A percentile compares a stretch with the other conserved stretches of the same genome.
Conservation (phyloP, 2,888 invertebrate genomes). For the Escarpia spicata region DNA sequence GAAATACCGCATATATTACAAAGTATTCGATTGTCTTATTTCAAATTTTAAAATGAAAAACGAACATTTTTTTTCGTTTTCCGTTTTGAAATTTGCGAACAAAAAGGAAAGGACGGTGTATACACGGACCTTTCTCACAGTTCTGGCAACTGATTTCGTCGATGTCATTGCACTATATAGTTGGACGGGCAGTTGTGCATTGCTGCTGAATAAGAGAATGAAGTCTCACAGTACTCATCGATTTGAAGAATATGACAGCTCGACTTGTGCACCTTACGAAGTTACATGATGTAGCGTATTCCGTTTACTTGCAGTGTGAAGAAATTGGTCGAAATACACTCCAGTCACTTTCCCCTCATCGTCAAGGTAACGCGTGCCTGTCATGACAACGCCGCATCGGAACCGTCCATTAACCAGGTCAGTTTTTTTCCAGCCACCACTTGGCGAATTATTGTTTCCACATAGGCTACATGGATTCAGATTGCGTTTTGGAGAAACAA, state of each 20-base stretch:
- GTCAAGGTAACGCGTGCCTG: background rate
- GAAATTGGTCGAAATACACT: background rate
- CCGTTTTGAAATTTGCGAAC: too few relatives aligned
- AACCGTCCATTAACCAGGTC: background rate
- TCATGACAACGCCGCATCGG: background rate
- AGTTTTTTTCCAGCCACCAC: background rate
- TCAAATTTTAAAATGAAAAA: too few relatives aligned
- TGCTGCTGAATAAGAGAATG: background rate
- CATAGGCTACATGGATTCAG: too few relatives aligned
- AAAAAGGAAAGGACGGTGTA: too few relatives aligned
- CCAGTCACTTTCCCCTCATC: background rate
- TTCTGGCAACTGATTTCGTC: too few relatives aligned
- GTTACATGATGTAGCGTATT: background rate
- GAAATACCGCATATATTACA: too few relatives aligned
- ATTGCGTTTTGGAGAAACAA: too few relatives aligned
- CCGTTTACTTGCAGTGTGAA: background rate
- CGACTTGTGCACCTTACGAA: background rate
- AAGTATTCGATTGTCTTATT: too few relatives aligned
- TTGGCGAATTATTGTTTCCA: background rate
- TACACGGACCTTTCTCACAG: too few relatives aligned
- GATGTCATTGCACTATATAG: background rate
- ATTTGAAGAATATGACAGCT: background rate
- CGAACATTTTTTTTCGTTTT: too few relatives aligned
- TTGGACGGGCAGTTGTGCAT: background rate
- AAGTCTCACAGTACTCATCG: background rate